Conservation (phyloP, 2,888 invertebrate genomes). For the Eristalinus aeneus region DNA sequence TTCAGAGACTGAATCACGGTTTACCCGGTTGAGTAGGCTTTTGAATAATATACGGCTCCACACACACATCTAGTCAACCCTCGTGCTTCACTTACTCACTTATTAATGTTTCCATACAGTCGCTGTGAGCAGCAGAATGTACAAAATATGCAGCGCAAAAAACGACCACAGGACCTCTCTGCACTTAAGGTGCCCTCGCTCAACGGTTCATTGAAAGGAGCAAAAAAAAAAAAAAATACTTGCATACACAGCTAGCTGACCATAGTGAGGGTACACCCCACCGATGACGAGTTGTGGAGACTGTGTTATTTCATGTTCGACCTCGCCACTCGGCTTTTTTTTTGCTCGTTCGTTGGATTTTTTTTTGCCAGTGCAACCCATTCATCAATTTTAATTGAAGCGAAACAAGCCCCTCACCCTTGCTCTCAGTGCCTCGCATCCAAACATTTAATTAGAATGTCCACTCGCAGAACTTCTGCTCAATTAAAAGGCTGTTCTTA, state of each 20-base stretch:
- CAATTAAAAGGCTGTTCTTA: conserved; percentile 52
- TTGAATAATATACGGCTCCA: not conserved
- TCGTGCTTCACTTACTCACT: not conserved
- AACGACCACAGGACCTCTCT: not conserved
- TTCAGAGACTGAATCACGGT: conserved; percentile 4
- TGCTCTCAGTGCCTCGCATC: conserved; percentile 37
- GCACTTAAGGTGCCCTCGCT: conserved; percentile 42
- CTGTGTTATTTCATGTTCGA: not conserved
- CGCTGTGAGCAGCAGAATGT: not conserved
- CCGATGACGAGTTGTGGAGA: not conserved
- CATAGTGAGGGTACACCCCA: not conserved
- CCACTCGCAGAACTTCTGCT: conserved; percentile 64
- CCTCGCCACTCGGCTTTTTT: not conserved
- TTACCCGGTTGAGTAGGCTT: conserved; percentile 10
- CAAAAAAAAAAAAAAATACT: not conserved
- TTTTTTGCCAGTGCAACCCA: conserved; percentile 35
- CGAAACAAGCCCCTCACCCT: conserved; percentile 43
- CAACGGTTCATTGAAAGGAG: conserved; percentile 50
- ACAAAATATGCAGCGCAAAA: not conserved
- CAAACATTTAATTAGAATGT: conserved; percentile 70
- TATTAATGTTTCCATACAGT: not conserved
- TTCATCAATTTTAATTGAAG: conserved; percentile 69
- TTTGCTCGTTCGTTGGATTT: too few species aligned
- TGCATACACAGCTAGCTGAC: conserved; percentile 17
- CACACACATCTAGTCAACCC: not conserved